A percentile compares a stretch with the other conserved stretches of the same genome.
Conservation (phyloP, 2,888 invertebrate species). For the Coleophora flavipennella region DNA sequence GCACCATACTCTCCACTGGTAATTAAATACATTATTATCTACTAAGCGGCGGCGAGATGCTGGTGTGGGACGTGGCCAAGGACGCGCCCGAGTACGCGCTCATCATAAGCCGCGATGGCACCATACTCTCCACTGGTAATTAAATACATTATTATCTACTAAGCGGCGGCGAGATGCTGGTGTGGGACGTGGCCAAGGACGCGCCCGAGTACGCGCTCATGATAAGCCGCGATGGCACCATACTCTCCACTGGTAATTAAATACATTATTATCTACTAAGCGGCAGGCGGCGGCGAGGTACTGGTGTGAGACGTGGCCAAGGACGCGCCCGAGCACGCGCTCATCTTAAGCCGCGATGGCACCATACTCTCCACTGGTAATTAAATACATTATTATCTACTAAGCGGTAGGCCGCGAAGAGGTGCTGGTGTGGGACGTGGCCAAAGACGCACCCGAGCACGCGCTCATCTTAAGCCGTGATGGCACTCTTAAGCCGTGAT, state of each 20-base stretch:
- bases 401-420: slow-evolving; percentile 83
- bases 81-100: slow-evolving; percentile 89
- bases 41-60: slow-evolving; percentile 80
- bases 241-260: slow-evolving; percentile 82
- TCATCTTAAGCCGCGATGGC: slow-evolving; percentile 94
- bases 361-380: slow-evolving; percentile 87
- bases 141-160: too few relatives aligned
- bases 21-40: too few relatives aligned
- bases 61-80: slow-evolving; percentile 93
- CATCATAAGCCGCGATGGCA: slow-evolving; percentile 93
- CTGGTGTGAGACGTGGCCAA: slow-evolving; percentile 93
- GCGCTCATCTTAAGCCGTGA: slow-evolving; percentile 91
- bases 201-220: slow-evolving; percentile 87
- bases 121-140: slow-evolving; percentile 85
- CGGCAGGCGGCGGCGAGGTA: slow-evolving; percentile 76
- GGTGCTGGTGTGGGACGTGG: slow-evolving; percentile 91
- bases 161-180: slow-evolving; percentile 80
- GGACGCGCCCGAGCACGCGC: slow-evolving; percentile 87
- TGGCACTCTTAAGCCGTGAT: too few relatives aligned
- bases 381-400: too few relatives aligned
- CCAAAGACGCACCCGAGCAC: slow-evolving; percentile 89
- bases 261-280: too few relatives aligned
- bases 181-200: slow-evolving; percentile 95
- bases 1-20: slow-evolving; percentile 89
- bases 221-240: slow-evolving; percentile 92